Evolutionary conservation across 1,140 invertebrate species (phyloP).

Genomic region (Bombyx mori): ASM3026992v2 NC_085129.1:15060501-15061000

Average conservation of each 20-base stretch:
- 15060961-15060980: slow-evolving; percentile 85
- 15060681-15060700: slow-evolving; percentile 83
- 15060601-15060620: slow-evolving; percentile 82
- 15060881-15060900: too few species aligned
- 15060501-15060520: not conserved
- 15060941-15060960: slow-evolving; percentile 83
- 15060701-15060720: slow-evolving; percentile 37
- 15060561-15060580: slow-evolving; percentile 81
- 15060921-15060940: slow-evolving; percentile 82
- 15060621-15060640: slow-evolving; percentile 64
- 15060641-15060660: slow-evolving; percentile 34
- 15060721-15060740: too few species aligned
- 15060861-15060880: too few species aligned
- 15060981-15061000: slow-evolving; percentile 75
- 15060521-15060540: not conserved
- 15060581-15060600: slow-evolving; percentile 77
- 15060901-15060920: slow-evolving; percentile 2
- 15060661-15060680: slow-evolving; percentile 79
- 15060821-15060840: too few species aligned
- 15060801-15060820: too few species aligned
- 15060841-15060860: too few species aligned
- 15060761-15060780: too few species aligned
- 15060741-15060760: too few species aligned
- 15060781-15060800: too few species aligned
- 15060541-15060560: slow-evolving; percentile 81